Base-by-base conservation (phyloP, 2,797 vertebrate species). In the Hydrocynus forskahlii region DNA sequence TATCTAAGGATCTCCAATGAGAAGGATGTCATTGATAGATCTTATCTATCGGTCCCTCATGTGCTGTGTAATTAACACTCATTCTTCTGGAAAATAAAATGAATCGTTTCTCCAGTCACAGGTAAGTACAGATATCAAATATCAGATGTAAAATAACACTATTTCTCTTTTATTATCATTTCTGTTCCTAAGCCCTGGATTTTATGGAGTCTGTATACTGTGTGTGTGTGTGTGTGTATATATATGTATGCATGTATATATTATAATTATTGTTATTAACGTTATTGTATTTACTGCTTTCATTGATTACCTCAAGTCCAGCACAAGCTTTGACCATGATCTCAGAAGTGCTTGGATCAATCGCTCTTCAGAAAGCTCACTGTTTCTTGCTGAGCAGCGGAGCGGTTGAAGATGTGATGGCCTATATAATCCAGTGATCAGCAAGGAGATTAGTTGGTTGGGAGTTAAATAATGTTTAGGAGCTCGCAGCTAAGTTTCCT, bases 381-480 rank as follows among this genome's bases (percentile, higher is more conserved):
- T 9, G 55, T 21, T 45, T 64, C 3, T 19, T 23, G 43, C 45
- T 1, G 69, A 21, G 23, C 16, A 9, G 14, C 45, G 54, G 38
- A 75, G 43, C 52, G 54, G 7, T 12, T 71, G 48, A 55, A 62
- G 62, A 55, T 63, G 35, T 17, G 19, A n/a, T 21, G 12, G n/a
- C 7, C 29, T 62, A n/a, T 72, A 21, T 60, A 72, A 83, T 76
- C 59, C 70, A 35, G 71, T 48, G 40, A 80, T 45, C 54, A 79
- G 45, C 59, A 57, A 75, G 21, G 60, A 73, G 74, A 59, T 35
- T 76, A 38, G 19, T 69, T n/a, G 55, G 40, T 62, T 23, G 23
- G 43, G 21, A 60, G 25, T 69, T 77, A 40, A 60, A 63, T 57
- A 54, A 23, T 54, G 43, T 43, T 60, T 55, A 64, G n/a, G 35